Evolutionary conservation across 2,888 invertebrate species (phyloP), one percentile per base, ranked within the genome.

Genomic region (Drosophila testacea): DNA sequence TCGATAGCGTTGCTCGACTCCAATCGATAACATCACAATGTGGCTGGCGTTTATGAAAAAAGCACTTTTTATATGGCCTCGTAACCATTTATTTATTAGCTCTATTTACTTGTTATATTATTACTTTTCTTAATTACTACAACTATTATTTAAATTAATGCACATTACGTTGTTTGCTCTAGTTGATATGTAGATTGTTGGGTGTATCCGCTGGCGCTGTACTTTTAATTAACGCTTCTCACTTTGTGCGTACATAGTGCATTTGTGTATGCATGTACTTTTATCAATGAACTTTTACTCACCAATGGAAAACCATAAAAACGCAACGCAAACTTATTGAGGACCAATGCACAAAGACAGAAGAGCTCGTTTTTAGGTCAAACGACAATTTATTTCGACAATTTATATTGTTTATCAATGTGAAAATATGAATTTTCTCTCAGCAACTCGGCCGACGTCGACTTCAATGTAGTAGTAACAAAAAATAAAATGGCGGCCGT

Each of bases 221-320:
- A 66, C 3, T 63, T 65, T 50, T 50, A 66, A 47, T 61, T 34
- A 67, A 59, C 34, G 16, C 69, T 64, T 55, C 67, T 59, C 61
- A 66, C 69, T 66, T 66, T n/a, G 50, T 51, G 76, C 86, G 52
- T 57, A 61, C 28, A 50, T 41, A 27, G 41, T 42, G 50, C 62
- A 68, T 59, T 57, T 79, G 55, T 73, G 67, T 56, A 39, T 63
- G 56, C 56, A 57, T 61, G 60, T 44, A 63, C 59, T 71, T 77
- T 77, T 69, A 72, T 88, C 80, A 81, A 77, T 84, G 79, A 87
- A 85, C 85, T 79, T 90, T 79, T 91, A 91, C 91, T 91, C 84
- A 91, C 91, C 91, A 87, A 74, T 59, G 73, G 75, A 66, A 84
- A 89, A 80, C 82, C 85, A 87, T 83, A 82, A 80, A 89, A 85